Evolutionary conservation across 2,888 invertebrate species (phyloP), one percentile per base, ranked within the genome.

Genomic region (Hedya salicella): DNA sequence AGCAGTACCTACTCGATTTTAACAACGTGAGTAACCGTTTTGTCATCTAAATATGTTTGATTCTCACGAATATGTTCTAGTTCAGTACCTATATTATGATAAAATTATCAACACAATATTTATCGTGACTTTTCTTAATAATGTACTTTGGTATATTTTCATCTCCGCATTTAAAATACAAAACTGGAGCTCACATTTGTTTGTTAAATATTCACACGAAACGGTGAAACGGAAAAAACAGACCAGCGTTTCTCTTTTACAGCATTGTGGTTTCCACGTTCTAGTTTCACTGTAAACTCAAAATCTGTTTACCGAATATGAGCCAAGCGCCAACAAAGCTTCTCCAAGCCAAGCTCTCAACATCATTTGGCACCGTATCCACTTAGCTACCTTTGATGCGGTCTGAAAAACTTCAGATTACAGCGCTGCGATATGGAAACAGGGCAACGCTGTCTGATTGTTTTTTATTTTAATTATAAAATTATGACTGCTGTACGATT

Each of bases 221-320:
- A 46, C 30, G 9, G 14, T 30, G 32, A 57, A 42, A 57, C 44
- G 32, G 44, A 57, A n/a, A 46, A 57, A 46, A 57, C 57, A 32
- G 17, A 32, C 44, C 44, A 44, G n/a, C 30, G 9, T 57, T 57
- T 46, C 30, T 40, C 42, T 32, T 48, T 49, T 52, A 19, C 42
- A 57, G 50, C 36, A 42, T 16, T 64, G 42, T 25, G 57, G 48
- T 64, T 44, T 32, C 48, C 19, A 40, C 57, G 57, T 39, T 52
- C 50, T 50, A 44, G 57, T 64, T 59, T 52, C 64, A 52, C 42
- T 59, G 64, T 52, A 57, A 64, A 64, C 57, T 64, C 57, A 52
- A 62, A 64, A 64, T 64, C 64, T 64, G 64, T 64, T 64, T 64
- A 64, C 64, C 14, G 57, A 59, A 59, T 59, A 64, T 64, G 64